These are phyloP conservation scores for Plutella xylostella DNA, from an alignment of 2,888 invertebrate species.

Conservation along the genomic window DNA sequence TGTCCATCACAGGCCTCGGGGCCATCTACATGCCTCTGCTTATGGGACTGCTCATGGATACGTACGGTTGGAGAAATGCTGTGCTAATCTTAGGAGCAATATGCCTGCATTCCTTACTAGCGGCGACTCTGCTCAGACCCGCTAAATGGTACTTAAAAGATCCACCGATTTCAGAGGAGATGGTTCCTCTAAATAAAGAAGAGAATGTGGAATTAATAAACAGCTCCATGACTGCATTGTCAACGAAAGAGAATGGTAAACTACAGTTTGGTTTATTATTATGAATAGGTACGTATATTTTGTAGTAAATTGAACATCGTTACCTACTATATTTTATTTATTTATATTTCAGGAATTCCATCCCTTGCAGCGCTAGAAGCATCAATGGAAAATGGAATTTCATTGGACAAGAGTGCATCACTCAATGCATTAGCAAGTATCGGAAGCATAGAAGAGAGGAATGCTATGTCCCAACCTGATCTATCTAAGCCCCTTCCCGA, in stretches of 20 bases:
- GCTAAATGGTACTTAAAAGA: slow-evolving; percentile 74
- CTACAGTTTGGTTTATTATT: not conserved
- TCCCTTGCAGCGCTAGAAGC: slow-evolving; percentile 30
- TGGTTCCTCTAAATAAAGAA: slow-evolving; percentile 41
- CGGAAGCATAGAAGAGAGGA: slow-evolving; percentile 39
- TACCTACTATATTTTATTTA: too few species aligned
- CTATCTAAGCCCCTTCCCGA: slow-evolving; percentile 35
- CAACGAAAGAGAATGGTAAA: slow-evolving; percentile 39
- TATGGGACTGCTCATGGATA: slow-evolving; percentile 64
- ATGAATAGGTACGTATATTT: not conserved
- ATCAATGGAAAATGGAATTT: slow-evolving; percentile 29
- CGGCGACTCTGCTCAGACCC: slow-evolving; percentile 73
- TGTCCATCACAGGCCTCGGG: slow-evolving; percentile 75
- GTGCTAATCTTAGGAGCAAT: slow-evolving; percentile 73
- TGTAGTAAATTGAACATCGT: not conserved
- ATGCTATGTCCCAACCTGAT: slow-evolving; percentile 55
- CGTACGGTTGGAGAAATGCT: slow-evolving; percentile 71
- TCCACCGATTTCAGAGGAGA: slow-evolving; percentile 37
- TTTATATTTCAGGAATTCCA: slow-evolving; percentile 30
- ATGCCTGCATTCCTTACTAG: slow-evolving; percentile 71
- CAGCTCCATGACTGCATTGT: slow-evolving; percentile 30
- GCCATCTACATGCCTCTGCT: slow-evolving; percentile 75
- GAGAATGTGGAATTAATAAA: slow-evolving; percentile 35
- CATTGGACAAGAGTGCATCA: slow-evolving; percentile 40
- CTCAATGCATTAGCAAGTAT: slow-evolving; percentile 44